Percentiles rank a stretch among this genome's conserved stretches.
These are phyloP conservation scores for Agrochola circellaris DNA, from an alignment of 2,888 invertebrate species.

Conservation along the genomic window DNA sequence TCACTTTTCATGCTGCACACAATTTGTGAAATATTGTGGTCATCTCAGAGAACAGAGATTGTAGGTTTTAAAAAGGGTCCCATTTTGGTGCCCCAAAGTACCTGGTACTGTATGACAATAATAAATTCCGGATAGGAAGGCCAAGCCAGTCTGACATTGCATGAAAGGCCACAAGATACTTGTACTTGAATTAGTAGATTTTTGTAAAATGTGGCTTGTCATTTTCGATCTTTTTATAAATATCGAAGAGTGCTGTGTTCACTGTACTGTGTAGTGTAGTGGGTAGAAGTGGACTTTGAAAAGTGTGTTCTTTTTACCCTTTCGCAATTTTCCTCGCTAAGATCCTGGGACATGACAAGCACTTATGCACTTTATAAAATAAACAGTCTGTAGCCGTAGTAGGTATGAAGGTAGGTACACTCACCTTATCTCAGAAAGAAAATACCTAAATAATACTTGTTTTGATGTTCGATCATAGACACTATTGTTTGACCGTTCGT, in stretches of 20 bases:
- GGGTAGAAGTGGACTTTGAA: neutral
- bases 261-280: neutral
- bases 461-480: slow-evolving; percentile 27
- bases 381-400: neutral
- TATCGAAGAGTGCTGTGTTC: neutral
- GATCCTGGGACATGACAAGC: neutral
- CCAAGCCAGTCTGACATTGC: neutral
- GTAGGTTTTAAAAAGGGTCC: too few species aligned
- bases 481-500: slow-evolving; percentile 20
- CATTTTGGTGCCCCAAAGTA: neutral
- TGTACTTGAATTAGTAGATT: neutral
- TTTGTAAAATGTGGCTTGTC: neutral
- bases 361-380: slow-evolving; percentile 24
- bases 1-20: neutral
- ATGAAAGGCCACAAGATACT: neutral
- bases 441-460: neutral
- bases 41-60: neutral
- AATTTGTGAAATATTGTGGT: neutral
- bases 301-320: neutral
- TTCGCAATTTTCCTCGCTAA: neutral
- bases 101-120: too few species aligned
- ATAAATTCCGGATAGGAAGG: neutral
- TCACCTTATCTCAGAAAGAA: neutral
- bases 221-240: neutral
- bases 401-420: neutral